Base-by-base conservation (phyloP, 2,113 vertebrate genomes). In the Orcinus orca region DNA sequence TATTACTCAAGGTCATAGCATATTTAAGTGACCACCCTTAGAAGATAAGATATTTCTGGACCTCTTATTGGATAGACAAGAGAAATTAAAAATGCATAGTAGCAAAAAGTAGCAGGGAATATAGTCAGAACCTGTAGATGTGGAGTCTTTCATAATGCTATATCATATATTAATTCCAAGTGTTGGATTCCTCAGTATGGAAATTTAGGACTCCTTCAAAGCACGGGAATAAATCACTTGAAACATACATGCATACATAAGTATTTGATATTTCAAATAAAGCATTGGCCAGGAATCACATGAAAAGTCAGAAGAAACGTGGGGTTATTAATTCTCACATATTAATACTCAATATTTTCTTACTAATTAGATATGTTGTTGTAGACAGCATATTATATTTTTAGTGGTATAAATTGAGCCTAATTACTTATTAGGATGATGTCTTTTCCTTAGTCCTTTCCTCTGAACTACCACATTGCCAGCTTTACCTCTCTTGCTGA, bases 241-340 rank as follows among this genome's bases (percentile, higher is more conserved):
- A 10, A 63, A 70, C 25, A 33, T 76, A 47, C 18, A 77, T 67
- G 26, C 2, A 41, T 26, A 70, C 1, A 29, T 38, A 63, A 1
- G 0, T 50, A 73, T 80, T 93, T 86, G n/a, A 60, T 60, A 83
- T 70, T 88, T 87, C 63, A 88, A 58, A 47, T 79, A 65, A 83
- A 88, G 5, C 14, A 38, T 67, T 74, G 55, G 5, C 11, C 3
- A 67, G 81, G 33, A 88, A 74, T 47, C 17, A 47, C n/a, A 26
- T 44, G 8, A 53, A 63, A 71, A 70, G 5, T 55, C 17, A 53
- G 4, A 58, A 58, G 67, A 89, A 89, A 71, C 14, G 1, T 73
- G 3, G 26, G 5, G 14, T 7, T 63, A n/a, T 44, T 36, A 89
- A 53, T n/a, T 4, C 2, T 80, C 14, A 71, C 58, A 60, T 84